These are phyloP conservation scores for Nomada ruficornis DNA, from an alignment of 2,888 invertebrate species.

Conservation along the genomic window DNA sequence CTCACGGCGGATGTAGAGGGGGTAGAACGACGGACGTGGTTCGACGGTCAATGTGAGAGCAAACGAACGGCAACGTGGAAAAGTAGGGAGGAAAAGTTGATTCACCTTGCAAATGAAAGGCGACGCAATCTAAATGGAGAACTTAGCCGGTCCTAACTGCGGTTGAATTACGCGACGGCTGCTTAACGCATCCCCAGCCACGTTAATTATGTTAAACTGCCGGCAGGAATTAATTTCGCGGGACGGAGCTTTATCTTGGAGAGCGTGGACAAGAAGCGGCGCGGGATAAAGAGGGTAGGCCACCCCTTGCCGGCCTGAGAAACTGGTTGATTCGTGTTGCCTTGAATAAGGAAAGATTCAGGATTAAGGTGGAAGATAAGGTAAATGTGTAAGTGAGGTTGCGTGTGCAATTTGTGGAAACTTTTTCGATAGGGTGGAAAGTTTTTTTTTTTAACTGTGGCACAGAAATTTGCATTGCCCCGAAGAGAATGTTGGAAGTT, in stretches of 20 bases:
- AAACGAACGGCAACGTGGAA: not conserved
- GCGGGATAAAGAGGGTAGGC: conserved; percentile 25
- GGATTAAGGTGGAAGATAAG: not conserved
- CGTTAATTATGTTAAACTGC: conserved; percentile 54
- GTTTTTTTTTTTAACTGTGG: too few species aligned
- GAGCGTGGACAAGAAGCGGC: conserved; percentile 34
- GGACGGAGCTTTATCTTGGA: conserved; percentile 40
- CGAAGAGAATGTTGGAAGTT: too few species aligned
- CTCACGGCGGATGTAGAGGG: conserved; percentile 40
- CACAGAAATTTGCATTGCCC: too few species aligned
- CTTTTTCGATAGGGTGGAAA: too few species aligned
- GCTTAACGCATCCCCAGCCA: conserved; percentile 42
- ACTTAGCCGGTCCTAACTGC: conserved; percentile 48
- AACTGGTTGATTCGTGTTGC: conserved; percentile 41
- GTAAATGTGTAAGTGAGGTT: not conserved
- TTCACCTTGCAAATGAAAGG: conserved; percentile 39
- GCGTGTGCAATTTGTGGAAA: too few species aligned
- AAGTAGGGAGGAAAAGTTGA: conserved; percentile 20
- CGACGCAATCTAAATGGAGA: conserved; percentile 40
- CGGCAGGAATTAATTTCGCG: conserved; percentile 46
- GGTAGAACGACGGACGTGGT: conserved; percentile 13
- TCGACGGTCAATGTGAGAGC: conserved; percentile 41
- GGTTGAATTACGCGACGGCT: conserved; percentile 49
- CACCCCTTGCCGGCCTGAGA: not conserved
- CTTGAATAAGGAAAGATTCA: conserved; percentile 18